These are phyloP conservation scores for Gymnobelideus leadbeateri DNA, from an alignment of 2,113 vertebrate species.

Conservation along the genomic window DNA sequence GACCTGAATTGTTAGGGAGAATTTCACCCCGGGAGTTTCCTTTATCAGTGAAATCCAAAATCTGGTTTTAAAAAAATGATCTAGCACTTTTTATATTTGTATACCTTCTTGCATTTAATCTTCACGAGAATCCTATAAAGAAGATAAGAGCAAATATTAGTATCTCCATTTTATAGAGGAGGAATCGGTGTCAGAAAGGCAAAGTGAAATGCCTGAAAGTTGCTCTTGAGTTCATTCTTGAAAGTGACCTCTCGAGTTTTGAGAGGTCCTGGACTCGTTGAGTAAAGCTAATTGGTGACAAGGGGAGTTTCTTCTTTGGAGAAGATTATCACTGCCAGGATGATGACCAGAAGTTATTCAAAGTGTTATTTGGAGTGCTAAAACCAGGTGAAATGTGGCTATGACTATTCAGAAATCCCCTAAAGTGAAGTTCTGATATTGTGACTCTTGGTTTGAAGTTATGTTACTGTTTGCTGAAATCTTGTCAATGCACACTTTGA, in stretches of 20 bases:
- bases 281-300: not conserved
- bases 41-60: not conserved
- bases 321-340: not conserved
- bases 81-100: not conserved
- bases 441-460: not conserved
- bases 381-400: not conserved
- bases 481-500: not conserved
- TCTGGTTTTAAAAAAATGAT: not conserved
- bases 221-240: not conserved
- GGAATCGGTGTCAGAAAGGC: not conserved
- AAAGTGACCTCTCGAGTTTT: not conserved
- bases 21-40: not conserved
- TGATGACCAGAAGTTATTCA: not conserved
- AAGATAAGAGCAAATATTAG: not conserved
- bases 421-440: not conserved
- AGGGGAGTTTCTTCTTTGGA: not conserved
- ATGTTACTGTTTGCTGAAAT: not conserved
- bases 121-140: not conserved
- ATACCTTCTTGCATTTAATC: not conserved
- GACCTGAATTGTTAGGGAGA: not conserved
- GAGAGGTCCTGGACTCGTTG: not conserved
- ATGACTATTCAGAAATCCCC: not conserved
- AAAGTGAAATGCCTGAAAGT: not conserved
- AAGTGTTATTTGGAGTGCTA: not conserved
- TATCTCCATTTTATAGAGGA: not conserved